Conservation (phyloP, 2,888 invertebrate species). For the Phanerotoma sp. region DNA sequence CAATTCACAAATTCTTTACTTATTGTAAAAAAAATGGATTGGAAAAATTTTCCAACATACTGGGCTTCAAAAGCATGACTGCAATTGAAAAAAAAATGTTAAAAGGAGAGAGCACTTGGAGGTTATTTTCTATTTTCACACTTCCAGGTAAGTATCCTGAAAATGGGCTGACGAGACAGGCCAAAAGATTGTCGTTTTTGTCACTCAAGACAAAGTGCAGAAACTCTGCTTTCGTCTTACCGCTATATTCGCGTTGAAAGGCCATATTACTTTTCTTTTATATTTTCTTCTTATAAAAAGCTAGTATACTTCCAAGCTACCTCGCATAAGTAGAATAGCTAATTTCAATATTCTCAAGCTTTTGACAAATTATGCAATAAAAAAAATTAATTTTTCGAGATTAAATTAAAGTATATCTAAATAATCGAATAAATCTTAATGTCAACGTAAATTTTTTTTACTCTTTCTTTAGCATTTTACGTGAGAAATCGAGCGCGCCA, state of each 20-base stretch:
- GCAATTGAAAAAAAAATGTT: no score
- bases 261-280: slow-evolving; percentile 22
- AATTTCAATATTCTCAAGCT: no score
- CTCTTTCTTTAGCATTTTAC: neutral
- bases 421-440: neutral
- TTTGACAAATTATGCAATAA: no score
- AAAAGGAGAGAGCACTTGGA: no score
- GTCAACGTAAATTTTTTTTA: neutral
- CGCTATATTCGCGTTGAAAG: slow-evolving; percentile 16
- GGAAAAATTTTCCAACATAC: no score
- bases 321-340: no score
- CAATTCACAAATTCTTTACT: no score
- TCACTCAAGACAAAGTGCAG: slow-evolving; percentile 24
- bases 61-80: no score
- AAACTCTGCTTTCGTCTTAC: slow-evolving; percentile 9
- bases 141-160: slow-evolving; percentile 9
- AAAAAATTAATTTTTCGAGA: no score
- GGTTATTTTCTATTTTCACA: slow-evolving; percentile 9
- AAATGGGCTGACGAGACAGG: slow-evolving; percentile 16
- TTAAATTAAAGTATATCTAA: neutral
- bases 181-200: slow-evolving; percentile 11
- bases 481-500: slow-evolving; percentile 14
- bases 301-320: no score
- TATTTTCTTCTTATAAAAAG: slow-evolving; percentile 15
- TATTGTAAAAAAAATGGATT: no score